Conservation (phyloP, 2,888 invertebrate species). For the Hesperia comma region DNA sequence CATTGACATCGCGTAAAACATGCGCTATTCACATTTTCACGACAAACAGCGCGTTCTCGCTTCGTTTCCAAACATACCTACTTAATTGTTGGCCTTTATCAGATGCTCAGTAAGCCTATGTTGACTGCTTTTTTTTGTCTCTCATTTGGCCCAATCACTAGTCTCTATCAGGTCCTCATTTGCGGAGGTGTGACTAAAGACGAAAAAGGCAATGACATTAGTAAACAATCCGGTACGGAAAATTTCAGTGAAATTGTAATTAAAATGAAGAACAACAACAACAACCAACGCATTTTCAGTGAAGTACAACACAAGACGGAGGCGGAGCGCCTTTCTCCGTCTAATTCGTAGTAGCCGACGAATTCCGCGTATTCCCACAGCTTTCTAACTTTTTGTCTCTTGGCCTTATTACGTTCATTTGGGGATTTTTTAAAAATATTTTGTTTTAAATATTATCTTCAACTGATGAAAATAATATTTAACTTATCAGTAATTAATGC, state of each 20-base stretch:
- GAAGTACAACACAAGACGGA: constrained; percentile 4
- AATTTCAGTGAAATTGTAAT: neutral
- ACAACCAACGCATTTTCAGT: constrained; percentile 13
- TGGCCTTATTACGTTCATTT: constrained; percentile 45
- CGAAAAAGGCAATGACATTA: no score
- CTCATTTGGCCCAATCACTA: no score
- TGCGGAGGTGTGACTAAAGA: no score
- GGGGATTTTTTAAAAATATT: constrained; percentile 18
- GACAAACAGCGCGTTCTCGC: neutral
- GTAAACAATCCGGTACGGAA: no score
- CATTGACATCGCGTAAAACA: constrained; percentile 1
- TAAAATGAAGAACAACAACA: neutral
- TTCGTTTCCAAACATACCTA: neutral
- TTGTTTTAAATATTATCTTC: neutral
- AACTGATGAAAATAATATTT: no score
- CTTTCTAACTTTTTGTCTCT: constrained; percentile 54
- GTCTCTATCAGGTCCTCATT: no score
- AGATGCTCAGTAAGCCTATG: no score
- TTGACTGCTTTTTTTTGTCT: no score
- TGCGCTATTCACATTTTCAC: neutral
- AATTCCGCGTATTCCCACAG: constrained; percentile 50
- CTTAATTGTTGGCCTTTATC: no score
- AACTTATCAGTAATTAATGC: no score
- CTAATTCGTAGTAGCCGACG: constrained; percentile 43
- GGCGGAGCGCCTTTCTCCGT: constrained; percentile 37